Conservation (phyloP, 23 tunicate species). For the Phallusia fumigata region DNA sequence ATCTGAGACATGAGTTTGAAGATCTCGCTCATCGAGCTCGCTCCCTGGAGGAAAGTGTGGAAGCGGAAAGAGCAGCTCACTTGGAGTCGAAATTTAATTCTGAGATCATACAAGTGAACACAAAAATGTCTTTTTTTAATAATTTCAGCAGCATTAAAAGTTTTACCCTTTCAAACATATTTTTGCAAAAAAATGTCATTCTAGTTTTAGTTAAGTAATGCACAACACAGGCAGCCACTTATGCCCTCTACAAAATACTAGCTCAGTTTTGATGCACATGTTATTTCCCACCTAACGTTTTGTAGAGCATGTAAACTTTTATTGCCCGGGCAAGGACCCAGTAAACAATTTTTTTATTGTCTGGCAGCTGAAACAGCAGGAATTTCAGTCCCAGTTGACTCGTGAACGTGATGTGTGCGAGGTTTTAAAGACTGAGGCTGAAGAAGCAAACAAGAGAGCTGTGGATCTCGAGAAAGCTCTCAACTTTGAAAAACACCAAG, state of each 20-base stretch:
- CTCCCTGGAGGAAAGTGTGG: conserved; percentile 78
- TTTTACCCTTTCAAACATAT: too few relatives aligned
- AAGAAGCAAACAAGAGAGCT: conserved; percentile 35
- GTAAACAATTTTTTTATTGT: too few relatives aligned
- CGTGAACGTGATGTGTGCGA: conserved; percentile 48
- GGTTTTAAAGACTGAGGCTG: conserved; percentile 43
- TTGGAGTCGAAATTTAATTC: conserved; percentile 89
- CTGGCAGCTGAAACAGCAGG: conserved; percentile 84
- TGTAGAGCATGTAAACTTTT: too few relatives aligned
- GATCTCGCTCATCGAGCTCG: conserved; percentile 55
- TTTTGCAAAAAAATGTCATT: too few relatives aligned
- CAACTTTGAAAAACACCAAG: conserved; percentile 37
- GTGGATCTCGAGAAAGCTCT: conserved; percentile 40
- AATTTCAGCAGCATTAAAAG: too few relatives aligned
- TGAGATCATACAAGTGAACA: conserved; percentile 72
- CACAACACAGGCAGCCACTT: too few relatives aligned
- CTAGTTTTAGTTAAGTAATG: too few relatives aligned
- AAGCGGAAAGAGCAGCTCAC: conserved; percentile 94
- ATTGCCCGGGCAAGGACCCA: too few relatives aligned
- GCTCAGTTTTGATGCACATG: too few relatives aligned
- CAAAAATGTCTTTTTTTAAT: too few relatives aligned
- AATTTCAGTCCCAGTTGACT: conserved; percentile 45
- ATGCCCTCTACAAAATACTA: too few relatives aligned
- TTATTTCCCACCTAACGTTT: too few relatives aligned
- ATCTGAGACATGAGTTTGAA: conserved; percentile 50